Conservation (phyloP, 2,888 invertebrate species). For the Clusia tigrina region DNA sequence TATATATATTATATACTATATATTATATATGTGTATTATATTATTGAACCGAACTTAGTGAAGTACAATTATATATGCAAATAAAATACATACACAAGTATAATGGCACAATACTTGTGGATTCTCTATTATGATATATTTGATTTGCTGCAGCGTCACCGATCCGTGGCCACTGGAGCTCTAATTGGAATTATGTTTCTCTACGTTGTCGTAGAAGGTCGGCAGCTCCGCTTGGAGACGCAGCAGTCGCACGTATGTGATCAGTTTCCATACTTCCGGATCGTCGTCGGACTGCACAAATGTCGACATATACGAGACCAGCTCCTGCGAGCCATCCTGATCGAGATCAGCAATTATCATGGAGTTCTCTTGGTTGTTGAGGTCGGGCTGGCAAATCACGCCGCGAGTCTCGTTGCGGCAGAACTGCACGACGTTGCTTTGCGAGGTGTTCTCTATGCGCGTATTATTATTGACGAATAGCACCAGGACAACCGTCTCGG, state of each 20-base stretch:
- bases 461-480: constrained; percentile 78
- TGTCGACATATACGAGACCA: constrained; percentile 79
- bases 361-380: constrained; percentile 76
- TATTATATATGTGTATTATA: too few relatives aligned
- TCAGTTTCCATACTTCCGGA: constrained; percentile 68
- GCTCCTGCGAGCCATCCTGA: constrained; percentile 77
- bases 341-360: constrained; percentile 79
- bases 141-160: too few relatives aligned
- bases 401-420: constrained; percentile 65
- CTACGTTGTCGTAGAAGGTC: constrained; percentile 69
- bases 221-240: constrained; percentile 77
- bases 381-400: constrained; percentile 75
- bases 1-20: too few relatives aligned
- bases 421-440: constrained; percentile 79
- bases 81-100: too few relatives aligned
- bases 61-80: too few relatives aligned
- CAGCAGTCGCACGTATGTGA: constrained; percentile 74
- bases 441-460: constrained; percentile 79
- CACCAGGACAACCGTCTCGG: constrained; percentile 80
- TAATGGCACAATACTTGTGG: too few relatives aligned
- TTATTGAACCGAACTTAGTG: too few relatives aligned
- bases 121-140: too few relatives aligned
- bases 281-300: constrained; percentile 64
- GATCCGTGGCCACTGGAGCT: too few relatives aligned
- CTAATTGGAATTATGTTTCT: constrained; percentile 38